Evolutionary conservation across 2,113 vertebrate genomes (phyloP).

Genomic region (Gymnobelideus leadbeateri): DNA sequence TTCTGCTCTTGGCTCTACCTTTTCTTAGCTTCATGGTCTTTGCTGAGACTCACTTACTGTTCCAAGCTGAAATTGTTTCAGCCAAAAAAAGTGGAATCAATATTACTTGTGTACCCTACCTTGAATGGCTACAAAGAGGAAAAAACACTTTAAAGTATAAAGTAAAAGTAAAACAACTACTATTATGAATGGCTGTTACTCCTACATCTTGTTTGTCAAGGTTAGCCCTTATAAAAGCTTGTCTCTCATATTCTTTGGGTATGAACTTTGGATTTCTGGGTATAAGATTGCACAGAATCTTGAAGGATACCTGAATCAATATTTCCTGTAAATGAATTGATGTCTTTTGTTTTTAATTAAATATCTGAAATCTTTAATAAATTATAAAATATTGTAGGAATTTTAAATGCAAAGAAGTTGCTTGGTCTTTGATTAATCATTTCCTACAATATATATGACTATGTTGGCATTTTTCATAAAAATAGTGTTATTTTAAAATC

Average conservation of each 20-base stretch:
- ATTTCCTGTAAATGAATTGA: not conserved
- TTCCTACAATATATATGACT: not conserved
- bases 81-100: not conserved
- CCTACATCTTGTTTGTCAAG: not conserved
- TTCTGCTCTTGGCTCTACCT: not conserved
- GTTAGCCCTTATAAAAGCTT: not conserved
- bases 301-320: not conserved
- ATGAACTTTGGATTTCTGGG: not conserved
- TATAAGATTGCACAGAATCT: not conserved
- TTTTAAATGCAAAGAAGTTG: not conserved
- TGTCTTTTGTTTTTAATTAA: not conserved
- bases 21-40: not conserved
- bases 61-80: not conserved
- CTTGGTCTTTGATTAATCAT: not conserved
- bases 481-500: not conserved
- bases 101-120: not conserved
- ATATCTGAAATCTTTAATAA: not conserved
- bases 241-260: not conserved
- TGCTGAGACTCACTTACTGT: not conserved
- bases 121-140: not conserved
- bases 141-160: not conserved
- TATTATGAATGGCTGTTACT: not conserved
- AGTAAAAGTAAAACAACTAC: not conserved
- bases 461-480: not conserved
- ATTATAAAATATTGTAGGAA: not conserved